Evolutionary conservation across 2,797 vertebrate genomes (phyloP).

Genomic region (Apogon hyalosoma): DNA sequence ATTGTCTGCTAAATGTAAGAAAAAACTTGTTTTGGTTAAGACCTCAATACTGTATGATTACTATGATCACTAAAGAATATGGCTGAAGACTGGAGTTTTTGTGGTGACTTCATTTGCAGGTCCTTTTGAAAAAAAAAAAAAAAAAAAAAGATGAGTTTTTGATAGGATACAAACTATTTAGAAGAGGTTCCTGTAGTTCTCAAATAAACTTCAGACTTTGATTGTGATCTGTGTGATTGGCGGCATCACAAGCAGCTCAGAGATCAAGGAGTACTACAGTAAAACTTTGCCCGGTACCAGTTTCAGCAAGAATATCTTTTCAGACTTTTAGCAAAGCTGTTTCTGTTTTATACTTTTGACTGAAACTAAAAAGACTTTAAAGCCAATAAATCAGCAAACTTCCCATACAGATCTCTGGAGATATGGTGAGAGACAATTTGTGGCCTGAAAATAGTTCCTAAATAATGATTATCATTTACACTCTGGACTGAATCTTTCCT

Average conservation of each 20-base stretch:
- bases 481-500: conserved; percentile 6
- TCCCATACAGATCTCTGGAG: not conserved
- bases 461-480: conserved; percentile 29
- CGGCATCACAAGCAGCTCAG: not conserved
- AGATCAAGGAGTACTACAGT: conserved; percentile 7
- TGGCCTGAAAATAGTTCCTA: conserved; percentile 33
- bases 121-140: not conserved
- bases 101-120: no score
- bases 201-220: not conserved
- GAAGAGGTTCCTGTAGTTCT: not conserved
- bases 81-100: not conserved
- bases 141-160: not conserved
- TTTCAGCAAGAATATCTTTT: conserved; percentile 1
- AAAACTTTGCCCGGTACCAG: conserved; percentile 3
- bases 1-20: no score
- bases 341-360: not conserved
- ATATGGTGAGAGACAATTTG: conserved; percentile 13
- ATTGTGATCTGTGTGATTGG: conserved; percentile 7
- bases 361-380: not conserved
- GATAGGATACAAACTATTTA: not conserved
- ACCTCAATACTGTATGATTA: not conserved
- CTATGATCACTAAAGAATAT: not conserved
- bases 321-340: not conserved
- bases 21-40: not conserved
- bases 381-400: not conserved